Evolutionary conservation across 1,140 invertebrate genomes (phyloP).

Genomic region (Zaprionus camerounensis): DNA sequence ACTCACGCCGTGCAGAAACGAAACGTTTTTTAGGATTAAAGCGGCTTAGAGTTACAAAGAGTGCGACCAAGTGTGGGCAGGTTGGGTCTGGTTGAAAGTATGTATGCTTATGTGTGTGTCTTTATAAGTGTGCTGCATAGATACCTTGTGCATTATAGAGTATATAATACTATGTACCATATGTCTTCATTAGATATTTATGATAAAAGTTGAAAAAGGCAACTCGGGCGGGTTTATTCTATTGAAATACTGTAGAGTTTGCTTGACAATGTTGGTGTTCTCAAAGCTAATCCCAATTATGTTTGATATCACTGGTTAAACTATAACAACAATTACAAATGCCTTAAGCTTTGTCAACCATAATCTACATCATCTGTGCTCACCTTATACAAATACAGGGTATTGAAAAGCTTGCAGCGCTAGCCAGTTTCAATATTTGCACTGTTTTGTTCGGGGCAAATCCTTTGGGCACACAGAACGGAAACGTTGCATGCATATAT

Average conservation of each 20-base stretch:
- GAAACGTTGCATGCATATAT: conserved; percentile 55
- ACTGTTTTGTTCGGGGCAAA: conserved; percentile 54
- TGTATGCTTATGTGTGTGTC: background rate
- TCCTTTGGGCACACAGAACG: conserved; percentile 55
- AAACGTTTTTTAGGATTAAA: conserved; percentile 66
- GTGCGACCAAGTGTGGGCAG: background rate
- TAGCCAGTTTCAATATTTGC: conserved; percentile 67
- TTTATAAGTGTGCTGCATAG: background rate
- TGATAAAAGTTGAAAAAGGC: background rate
- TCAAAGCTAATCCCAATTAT: background rate
- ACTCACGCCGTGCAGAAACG: conserved; percentile 48
- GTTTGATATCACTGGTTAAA: background rate
- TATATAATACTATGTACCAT: background rate
- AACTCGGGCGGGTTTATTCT: background rate
- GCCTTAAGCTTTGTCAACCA: background rate
- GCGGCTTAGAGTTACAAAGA: conserved; percentile 39
- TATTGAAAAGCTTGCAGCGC: background rate
- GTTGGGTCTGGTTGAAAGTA: background rate
- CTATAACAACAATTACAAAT: background rate
- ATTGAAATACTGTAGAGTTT: background rate
- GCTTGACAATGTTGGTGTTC: background rate
- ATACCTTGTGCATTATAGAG: conserved; percentile 1
- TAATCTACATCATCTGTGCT: background rate
- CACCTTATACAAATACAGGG: background rate
- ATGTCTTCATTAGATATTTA: background rate